Evolutionary conservation across 2,113 vertebrate genomes (phyloP).

Genomic region (Mus musculus): DNA sequence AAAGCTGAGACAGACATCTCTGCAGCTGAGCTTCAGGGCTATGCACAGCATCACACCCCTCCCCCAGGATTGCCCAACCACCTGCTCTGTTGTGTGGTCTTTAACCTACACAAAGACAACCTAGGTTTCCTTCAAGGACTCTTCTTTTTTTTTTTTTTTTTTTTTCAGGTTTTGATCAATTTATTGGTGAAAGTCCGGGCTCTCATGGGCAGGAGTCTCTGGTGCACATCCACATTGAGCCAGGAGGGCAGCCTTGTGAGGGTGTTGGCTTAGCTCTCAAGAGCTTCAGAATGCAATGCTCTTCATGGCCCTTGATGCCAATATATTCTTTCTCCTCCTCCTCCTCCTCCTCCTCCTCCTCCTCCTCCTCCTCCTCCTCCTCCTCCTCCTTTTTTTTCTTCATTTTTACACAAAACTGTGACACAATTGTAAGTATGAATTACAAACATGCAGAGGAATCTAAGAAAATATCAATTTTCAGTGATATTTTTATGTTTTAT

Average conservation of each 20-base stretch:
- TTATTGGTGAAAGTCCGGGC: slow-evolving; percentile 74
- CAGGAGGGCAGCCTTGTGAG: neutral
- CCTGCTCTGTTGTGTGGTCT: neutral
- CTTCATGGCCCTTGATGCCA: slow-evolving; percentile 33
- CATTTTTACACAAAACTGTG: neutral
- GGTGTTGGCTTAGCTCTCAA: slow-evolving; percentile 35
- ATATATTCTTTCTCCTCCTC: neutral
- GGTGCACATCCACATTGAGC: slow-evolving; percentile 40
- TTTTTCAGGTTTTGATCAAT: slow-evolving; percentile 66
- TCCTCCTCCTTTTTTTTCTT: fast-evolving
- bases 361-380: too few relatives aligned
- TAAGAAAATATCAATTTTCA: slow-evolving; percentile 26
- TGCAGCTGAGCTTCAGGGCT: neutral
- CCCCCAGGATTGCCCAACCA: neutral
- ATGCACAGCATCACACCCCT: neutral
- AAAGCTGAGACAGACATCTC: neutral
- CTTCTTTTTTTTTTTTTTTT: too few relatives aligned
- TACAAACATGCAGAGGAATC: slow-evolving; percentile 7
- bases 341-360: too few relatives aligned
- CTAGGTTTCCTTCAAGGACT: neutral
- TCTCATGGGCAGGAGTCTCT: slow-evolving; percentile 49
- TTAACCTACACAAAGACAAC: neutral
- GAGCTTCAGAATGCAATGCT: slow-evolving; percentile 19
- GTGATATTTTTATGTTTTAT: neutral
- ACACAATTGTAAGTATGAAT: neutral